phyloP scores from a whole-genome alignment of 2,888 invertebrate genomes.

The Pyrrhosoma nymphula region DNA sequence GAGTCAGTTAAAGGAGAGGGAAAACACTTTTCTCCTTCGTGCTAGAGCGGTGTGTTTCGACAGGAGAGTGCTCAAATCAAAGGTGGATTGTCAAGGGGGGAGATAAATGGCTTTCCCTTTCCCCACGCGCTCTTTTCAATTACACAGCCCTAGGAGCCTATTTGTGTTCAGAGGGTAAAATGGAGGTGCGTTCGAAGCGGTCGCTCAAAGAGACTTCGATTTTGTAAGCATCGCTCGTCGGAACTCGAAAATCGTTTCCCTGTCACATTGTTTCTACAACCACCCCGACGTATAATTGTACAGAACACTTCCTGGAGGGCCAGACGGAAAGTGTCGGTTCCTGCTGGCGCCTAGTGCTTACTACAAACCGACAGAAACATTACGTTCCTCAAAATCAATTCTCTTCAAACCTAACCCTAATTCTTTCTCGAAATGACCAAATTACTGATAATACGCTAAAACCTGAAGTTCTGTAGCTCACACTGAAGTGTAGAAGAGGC shows the following conservation, averaged over 20 bases:
- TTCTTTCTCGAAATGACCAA: neutral
- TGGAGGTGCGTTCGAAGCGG: neutral
- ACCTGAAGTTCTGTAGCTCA: no score
- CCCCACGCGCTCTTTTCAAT: slow-evolving; percentile 33
- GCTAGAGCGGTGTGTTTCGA: neutral
- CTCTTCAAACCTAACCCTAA: neutral
- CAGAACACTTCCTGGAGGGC: neutral
- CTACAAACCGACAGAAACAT: neutral
- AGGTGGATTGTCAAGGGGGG: neutral
- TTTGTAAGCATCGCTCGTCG: neutral
- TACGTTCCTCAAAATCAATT: neutral
- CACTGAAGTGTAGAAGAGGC: no score
- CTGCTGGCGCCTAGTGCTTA: neutral
- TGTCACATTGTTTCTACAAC: neutral
- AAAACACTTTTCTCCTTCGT: neutral
- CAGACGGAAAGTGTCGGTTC: neutral
- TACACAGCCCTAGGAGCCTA: neutral
- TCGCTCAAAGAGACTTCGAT: neutral
- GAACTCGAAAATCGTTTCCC: neutral
- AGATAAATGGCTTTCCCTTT: neutral
- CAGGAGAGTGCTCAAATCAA: slow-evolving; percentile 36
- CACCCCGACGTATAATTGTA: neutral
- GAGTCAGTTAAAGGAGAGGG: neutral
- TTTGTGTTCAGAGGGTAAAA: neutral
- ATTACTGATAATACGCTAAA: neutral